Percentiles rank a stretch among this genome's conserved stretches.
Evolutionary conservation across 2,797 vertebrate species (phyloP).

Genomic region (Margarornis squamiger): DNA sequence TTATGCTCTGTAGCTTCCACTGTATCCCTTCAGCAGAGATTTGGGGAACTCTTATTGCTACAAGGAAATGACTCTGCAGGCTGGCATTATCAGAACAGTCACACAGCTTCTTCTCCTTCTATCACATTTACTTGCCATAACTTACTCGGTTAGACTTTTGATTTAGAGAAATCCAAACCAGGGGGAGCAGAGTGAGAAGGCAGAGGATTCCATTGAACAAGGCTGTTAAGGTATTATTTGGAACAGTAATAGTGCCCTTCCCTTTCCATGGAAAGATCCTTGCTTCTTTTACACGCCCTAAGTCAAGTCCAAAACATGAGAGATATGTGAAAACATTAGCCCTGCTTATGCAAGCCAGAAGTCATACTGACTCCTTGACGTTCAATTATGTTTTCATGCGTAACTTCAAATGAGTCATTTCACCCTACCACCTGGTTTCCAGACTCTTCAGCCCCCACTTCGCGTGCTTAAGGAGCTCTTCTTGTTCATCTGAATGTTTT

Average conservation of each 20-base stretch:
- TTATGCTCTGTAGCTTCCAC: neutral
- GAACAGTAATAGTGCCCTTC: neutral
- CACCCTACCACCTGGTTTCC: slow-evolving; percentile 26
- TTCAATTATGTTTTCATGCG: neutral
- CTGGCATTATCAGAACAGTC: neutral
- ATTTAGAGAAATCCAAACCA: neutral
- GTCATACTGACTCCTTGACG: neutral
- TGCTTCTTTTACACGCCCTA: neutral
- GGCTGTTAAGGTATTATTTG: neutral
- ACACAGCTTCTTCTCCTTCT: neutral
- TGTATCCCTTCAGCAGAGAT: neutral
- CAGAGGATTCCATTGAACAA: neutral
- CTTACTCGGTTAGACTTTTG: neutral
- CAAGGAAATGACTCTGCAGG: neutral
- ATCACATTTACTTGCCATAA: neutral
- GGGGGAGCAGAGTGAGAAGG: neutral
- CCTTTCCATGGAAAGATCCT: neutral
- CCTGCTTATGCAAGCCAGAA: neutral
- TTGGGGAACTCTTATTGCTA: neutral
- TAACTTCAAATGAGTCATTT: slow-evolving; percentile 30
- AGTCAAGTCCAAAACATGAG: neutral
- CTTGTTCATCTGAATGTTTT: slow-evolving; percentile 19
- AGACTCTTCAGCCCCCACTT: neutral
- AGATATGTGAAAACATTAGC: neutral
- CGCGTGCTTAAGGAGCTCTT: neutral